phyloP scores from a whole-genome alignment of 2,797 vertebrate genomes.

The Pseudotriccus pelzelni region DNA sequence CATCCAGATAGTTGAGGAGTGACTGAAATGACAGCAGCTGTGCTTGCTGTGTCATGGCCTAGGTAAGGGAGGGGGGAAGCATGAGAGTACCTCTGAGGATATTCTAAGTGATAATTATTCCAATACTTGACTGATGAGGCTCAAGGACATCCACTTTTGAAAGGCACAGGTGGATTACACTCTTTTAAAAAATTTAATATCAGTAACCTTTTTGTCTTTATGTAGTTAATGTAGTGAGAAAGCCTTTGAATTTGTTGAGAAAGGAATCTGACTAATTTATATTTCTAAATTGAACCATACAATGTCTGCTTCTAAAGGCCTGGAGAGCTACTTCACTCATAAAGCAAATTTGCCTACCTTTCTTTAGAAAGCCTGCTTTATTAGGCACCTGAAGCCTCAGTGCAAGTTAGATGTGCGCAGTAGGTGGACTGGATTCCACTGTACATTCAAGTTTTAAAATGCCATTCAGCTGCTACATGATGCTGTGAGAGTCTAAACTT shows the following conservation, averaged over 20 bases:
- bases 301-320: conserved; percentile 29
- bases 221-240: background rate
- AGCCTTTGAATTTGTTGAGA: conserved; percentile 43
- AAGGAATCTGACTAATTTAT: conserved; percentile 39
- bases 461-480: background rate
- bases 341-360: conserved; percentile 60
- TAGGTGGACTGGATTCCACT: conserved; percentile 26
- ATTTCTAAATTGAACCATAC: conserved; percentile 32
- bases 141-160: background rate
- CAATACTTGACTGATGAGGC: background rate
- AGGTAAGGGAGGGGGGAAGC: background rate
- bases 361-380: conserved; percentile 45
- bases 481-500: conserved; percentile 3
- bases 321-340: conserved; percentile 20
- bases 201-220: conserved; percentile 24
- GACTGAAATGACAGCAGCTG: background rate
- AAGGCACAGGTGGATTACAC: conserved; percentile 3
- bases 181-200: background rate
- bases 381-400: conserved; percentile 10
- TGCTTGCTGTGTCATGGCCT: background rate
- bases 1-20: background rate
- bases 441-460: conserved; percentile 18
- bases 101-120: background rate
- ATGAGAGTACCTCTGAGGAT: background rate
- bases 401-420: background rate